These are phyloP conservation scores for Fulmarus glacialis DNA, from an alignment of 2,113 vertebrate genomes.

Conservation along the genomic window DNA sequence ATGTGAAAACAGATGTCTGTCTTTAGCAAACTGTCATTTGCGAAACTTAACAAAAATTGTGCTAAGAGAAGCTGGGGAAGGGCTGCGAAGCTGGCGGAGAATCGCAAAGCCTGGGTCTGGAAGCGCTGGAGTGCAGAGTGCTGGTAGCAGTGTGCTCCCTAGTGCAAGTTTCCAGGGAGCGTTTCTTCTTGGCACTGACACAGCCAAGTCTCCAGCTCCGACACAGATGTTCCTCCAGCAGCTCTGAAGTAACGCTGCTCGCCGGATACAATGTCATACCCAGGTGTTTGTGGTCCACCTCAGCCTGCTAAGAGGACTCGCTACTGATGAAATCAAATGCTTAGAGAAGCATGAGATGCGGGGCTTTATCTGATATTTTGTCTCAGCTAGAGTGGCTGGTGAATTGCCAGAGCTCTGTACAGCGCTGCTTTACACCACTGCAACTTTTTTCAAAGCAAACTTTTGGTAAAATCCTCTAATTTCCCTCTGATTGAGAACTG, in stretches of 20 bases:
- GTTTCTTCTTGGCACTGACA: slow-evolving; percentile 69
- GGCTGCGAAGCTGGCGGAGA: background rate
- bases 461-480: slow-evolving; percentile 59
- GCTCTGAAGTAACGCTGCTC: slow-evolving; percentile 32
- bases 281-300: slow-evolving; percentile 12
- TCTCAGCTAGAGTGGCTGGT: slow-evolving; percentile 57
- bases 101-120: background rate
- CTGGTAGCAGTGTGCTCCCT: slow-evolving; percentile 16
- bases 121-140: background rate
- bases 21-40: background rate
- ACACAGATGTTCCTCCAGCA: slow-evolving; percentile 43
- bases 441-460: slow-evolving; percentile 68
- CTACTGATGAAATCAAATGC: slow-evolving; percentile 71
- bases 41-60: background rate
- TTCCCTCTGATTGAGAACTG: slow-evolving; percentile 56
- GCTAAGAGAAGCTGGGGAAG: background rate
- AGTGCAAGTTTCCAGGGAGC: slow-evolving; percentile 72
- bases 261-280: slow-evolving; percentile 18
- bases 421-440: slow-evolving; percentile 42
- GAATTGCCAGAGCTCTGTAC: background rate
- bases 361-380: slow-evolving; percentile 52
- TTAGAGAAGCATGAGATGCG: slow-evolving; percentile 69
- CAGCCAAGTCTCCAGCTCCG: slow-evolving; percentile 48
- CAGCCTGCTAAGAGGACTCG: slow-evolving; percentile 37
- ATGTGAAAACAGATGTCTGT: background rate